These are phyloP conservation scores for Saguinus midas DNA, from an alignment of 2,113 vertebrate species.

Conservation along the genomic window DNA sequence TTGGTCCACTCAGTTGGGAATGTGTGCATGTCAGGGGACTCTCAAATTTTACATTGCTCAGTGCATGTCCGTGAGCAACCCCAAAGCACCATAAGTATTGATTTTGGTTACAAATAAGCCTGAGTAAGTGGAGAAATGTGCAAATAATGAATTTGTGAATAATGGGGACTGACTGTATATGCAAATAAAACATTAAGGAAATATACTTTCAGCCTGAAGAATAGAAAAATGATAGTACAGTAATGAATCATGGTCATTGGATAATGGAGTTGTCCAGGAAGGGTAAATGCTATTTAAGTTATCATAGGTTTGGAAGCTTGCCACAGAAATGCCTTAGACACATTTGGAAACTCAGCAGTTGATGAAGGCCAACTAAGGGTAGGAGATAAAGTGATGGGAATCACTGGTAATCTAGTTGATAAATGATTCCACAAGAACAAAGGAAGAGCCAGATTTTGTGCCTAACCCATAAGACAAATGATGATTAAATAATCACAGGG, in stretches of 20 bases:
- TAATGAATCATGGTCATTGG: neutral
- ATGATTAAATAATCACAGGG: neutral
- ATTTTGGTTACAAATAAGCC: neutral
- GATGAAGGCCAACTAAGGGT: neutral
- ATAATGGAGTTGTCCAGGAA: neutral
- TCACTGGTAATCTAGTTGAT: neutral
- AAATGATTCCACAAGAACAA: neutral
- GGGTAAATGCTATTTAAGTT: neutral
- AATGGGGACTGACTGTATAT: neutral
- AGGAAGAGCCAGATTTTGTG: neutral
- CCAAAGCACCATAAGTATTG: fast-evolving
- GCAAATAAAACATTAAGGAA: conserved; percentile 5
- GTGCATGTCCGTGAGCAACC: fast-evolving
- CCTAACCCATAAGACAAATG: neutral
- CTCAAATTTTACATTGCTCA: no score
- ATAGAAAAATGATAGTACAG: neutral
- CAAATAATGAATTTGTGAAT: neutral
- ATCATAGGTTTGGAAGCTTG: neutral
- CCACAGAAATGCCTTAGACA: neutral
- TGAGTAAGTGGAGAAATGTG: neutral
- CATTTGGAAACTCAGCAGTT: neutral
- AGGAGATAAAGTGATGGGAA: neutral
- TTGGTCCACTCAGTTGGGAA: neutral
- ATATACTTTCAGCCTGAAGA: neutral
- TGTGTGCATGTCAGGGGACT: fast-evolving